phyloP scores from a whole-genome alignment of 37 sponge, comb jelly and placozoan genomes.

The Mnemiopsis leidyi region DNA sequence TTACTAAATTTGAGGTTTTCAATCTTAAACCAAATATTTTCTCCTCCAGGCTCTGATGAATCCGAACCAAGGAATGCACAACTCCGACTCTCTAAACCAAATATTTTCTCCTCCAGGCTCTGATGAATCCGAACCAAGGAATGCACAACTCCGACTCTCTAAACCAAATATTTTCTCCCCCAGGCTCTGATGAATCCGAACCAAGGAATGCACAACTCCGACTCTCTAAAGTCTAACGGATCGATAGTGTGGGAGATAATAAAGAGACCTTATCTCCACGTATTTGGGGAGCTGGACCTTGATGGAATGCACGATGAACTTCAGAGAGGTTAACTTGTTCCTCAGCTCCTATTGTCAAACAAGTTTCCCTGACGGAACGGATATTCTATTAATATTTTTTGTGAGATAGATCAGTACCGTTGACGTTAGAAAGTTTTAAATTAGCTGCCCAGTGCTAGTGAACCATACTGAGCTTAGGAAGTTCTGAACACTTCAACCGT shows the following conservation, averaged over 20 bases:
- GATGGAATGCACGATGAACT: conserved; percentile 52
- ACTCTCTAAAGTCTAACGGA: neutral
- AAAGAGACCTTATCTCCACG: conserved; percentile 33
- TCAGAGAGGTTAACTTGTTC: neutral
- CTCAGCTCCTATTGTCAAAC: neutral
- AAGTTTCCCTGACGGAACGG: too few species aligned
- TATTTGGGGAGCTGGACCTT: conserved; percentile 53
- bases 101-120: too few species aligned
- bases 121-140: conserved; percentile 17
- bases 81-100: too few species aligned
- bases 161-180: too few species aligned
- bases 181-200: conserved; percentile 58
- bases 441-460: too few species aligned
- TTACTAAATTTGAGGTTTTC: too few species aligned
- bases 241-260: conserved; percentile 7
- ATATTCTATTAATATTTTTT: too few species aligned
- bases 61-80: neutral
- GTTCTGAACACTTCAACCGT: too few species aligned
- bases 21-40: too few species aligned
- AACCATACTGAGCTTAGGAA: too few species aligned
- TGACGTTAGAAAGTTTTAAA: too few species aligned
- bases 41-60: conserved; percentile 46
- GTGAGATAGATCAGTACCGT: too few species aligned
- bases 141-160: neutral
- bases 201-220: neutral